phyloP scores from a whole-genome alignment of 2,113 vertebrate genomes.

The Galeopterus variegatus region DNA sequence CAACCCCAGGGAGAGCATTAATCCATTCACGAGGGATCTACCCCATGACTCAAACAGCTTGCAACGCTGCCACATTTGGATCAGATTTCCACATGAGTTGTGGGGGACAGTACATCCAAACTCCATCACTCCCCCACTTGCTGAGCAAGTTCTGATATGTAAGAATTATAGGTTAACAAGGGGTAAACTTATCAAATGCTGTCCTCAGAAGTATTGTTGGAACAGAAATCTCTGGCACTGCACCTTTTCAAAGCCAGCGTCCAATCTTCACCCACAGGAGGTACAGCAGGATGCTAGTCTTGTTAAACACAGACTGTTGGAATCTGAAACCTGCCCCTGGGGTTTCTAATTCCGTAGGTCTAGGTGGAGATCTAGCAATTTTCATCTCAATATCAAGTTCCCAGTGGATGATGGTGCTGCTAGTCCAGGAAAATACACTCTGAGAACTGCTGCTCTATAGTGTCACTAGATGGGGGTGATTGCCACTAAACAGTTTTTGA shows the following conservation, averaged over 20 bases:
- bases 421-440: neutral
- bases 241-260: neutral
- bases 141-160: neutral
- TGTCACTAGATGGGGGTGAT: neutral
- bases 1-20: too few species aligned
- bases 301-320: neutral
- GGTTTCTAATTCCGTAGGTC: neutral
- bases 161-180: conserved; percentile 11
- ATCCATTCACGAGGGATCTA: too few species aligned
- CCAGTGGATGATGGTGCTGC: neutral
- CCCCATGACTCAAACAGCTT: too few species aligned
- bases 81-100: too few species aligned
- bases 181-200: neutral
- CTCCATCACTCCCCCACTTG: neutral
- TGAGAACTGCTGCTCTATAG: neutral
- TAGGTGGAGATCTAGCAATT: neutral
- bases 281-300: neutral
- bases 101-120: too few species aligned
- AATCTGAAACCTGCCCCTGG: too few species aligned
- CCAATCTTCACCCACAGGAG: neutral
- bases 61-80: too few species aligned
- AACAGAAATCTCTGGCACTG: neutral
- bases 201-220: neutral
- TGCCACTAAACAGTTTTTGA: neutral
- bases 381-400: neutral